Conservation (phyloP, 30 jellyfish, hydroid and myxozoan genomes). For the Hydra vulgaris region DNA sequence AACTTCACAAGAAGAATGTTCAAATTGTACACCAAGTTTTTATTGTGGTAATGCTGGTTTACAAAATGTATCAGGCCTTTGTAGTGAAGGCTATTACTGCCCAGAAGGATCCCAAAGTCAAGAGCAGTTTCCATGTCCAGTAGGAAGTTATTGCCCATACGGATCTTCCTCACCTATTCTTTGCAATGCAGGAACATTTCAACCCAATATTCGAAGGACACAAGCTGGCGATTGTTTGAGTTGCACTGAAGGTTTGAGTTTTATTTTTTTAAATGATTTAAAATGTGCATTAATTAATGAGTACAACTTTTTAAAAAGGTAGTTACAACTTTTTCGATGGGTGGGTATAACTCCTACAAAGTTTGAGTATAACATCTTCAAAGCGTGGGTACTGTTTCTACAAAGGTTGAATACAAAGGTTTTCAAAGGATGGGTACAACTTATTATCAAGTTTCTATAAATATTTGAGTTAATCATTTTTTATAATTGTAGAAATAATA, state of each 20-base stretch:
- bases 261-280: not conserved
- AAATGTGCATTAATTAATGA: not conserved
- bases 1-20: constrained; percentile 38
- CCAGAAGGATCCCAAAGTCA: constrained; percentile 75
- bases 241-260: constrained; percentile 82
- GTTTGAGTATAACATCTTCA: too few relatives aligned
- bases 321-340: too few relatives aligned
- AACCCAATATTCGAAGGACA: constrained; percentile 59
- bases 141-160: constrained; percentile 68
- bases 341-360: too few relatives aligned
- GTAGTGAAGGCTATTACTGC: constrained; percentile 78
- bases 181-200: constrained; percentile 88
- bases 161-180: constrained; percentile 63
- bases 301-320: too few relatives aligned
- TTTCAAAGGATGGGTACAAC: too few relatives aligned
- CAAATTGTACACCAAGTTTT: constrained; percentile 77
- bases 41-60: constrained; percentile 83
- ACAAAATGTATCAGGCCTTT: constrained; percentile 58
- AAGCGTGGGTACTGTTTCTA: too few relatives aligned
- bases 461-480: too few relatives aligned
- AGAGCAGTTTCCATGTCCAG: constrained; percentile 60
- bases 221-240: constrained; percentile 43
- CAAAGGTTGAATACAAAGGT: too few relatives aligned
- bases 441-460: too few relatives aligned
- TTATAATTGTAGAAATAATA: too few relatives aligned